Evolutionary conservation across 2,888 invertebrate genomes (phyloP).

Genomic region (Stramonita haemastoma): DNA sequence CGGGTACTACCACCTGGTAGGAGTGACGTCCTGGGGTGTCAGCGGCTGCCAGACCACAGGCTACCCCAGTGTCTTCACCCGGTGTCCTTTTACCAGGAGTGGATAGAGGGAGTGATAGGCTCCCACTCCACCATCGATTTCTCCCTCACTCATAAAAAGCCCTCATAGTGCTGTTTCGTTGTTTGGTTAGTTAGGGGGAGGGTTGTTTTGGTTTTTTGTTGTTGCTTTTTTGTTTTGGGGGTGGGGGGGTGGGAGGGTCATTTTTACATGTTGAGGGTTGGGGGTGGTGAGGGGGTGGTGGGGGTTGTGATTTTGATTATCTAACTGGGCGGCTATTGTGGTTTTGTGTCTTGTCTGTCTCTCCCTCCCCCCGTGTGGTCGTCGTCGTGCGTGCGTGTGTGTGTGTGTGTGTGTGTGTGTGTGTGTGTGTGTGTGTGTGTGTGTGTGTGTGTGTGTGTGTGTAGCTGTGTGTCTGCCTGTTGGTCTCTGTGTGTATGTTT

Average conservation of each 20-base stretch:
- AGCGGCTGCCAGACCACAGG: slow-evolving; percentile 61
- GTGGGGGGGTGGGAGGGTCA: not conserved
- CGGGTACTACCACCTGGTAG: slow-evolving; percentile 58
- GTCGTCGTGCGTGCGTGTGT: not conserved
- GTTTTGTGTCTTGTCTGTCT: no score
- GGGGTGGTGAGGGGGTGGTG: not conserved
- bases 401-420: not conserved
- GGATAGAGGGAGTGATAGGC: slow-evolving; percentile 54
- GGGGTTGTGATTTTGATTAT: not conserved
- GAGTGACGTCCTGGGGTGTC: slow-evolving; percentile 61
- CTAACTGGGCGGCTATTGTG: no score
- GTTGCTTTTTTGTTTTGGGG: not conserved
- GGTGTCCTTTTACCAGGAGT: slow-evolving; percentile 58
- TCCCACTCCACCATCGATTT: slow-evolving; percentile 45
- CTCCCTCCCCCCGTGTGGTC: no score
- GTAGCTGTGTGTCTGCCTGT: not conserved
- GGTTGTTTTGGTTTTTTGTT: not conserved
- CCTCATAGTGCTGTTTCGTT: not conserved
- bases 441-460: not conserved
- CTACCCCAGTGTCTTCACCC: slow-evolving; percentile 58
- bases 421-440: not conserved
- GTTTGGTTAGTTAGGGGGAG: not conserved
- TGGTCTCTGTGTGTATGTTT: no score
- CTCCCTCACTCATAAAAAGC: not conserved
- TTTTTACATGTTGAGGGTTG: not conserved